phyloP scores from a whole-genome alignment of 2,113 vertebrate genomes.

The Anolis sagrei region DNA sequence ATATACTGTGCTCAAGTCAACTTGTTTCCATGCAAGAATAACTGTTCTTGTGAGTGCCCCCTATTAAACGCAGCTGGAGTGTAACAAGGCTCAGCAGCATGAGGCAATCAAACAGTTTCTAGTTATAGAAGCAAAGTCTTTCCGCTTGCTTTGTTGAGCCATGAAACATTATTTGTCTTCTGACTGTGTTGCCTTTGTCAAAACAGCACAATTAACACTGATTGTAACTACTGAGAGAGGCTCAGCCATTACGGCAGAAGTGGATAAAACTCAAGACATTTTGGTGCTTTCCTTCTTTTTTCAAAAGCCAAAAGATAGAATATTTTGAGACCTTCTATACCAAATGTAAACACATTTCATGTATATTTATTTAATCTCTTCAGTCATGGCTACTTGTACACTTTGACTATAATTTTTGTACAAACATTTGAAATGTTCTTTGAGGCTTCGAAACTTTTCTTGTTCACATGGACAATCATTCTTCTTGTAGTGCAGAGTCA shows the following conservation, averaged over 20 bases:
- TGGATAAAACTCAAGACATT: not conserved
- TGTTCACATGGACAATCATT: not conserved
- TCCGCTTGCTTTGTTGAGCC: not conserved
- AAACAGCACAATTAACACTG: constrained; percentile 7
- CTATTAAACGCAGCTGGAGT: constrained; percentile 40
- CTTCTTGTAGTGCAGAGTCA: too few relatives aligned
- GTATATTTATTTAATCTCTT: not conserved
- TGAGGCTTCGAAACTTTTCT: not conserved
- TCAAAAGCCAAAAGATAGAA: not conserved
- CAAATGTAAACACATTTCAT: not conserved
- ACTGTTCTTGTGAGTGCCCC: constrained; percentile 9
- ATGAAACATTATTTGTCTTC: constrained; percentile 30
- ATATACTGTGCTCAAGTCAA: constrained; percentile 37
- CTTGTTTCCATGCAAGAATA: constrained; percentile 47
- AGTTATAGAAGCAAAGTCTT: constrained; percentile 25
- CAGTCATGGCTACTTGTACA: not conserved
- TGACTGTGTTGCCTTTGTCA: constrained; percentile 31
- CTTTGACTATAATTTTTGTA: not conserved
- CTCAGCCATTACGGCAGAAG: not conserved
- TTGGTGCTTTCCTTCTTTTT: not conserved
- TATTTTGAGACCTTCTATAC: not conserved
- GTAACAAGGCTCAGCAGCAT: constrained; percentile 37
- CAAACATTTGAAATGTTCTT: not conserved
- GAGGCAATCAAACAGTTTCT: constrained; percentile 33
- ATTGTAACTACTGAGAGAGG: constrained; percentile 9